Evolutionary conservation across 1,140 invertebrate genomes (phyloP).

Genomic region (Drosophila arizonae): DNA sequence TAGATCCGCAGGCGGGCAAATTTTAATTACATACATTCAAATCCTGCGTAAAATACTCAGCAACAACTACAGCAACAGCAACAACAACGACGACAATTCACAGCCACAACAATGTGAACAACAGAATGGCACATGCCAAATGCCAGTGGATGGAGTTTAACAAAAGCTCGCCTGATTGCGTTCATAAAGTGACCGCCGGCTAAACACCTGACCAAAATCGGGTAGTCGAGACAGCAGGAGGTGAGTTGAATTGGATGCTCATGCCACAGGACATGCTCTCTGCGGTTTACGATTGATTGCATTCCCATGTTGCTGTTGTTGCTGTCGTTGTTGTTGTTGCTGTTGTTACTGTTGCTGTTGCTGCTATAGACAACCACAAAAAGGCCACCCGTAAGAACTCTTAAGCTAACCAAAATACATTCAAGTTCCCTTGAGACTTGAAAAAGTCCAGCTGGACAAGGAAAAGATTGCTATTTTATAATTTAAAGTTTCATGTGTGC

Average conservation of each 20-base stretch:
- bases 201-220: conserved; percentile 64
- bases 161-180: conserved; percentile 68
- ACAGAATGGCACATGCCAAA: conserved; percentile 49
- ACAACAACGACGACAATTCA: conserved; percentile 3
- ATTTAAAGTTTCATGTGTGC: no score
- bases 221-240: not conserved
- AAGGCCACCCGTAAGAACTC: not conserved
- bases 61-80: conserved; percentile 19
- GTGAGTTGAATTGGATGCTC: conserved; percentile 1
- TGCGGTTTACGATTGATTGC: conserved; percentile 66
- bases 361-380: not conserved
- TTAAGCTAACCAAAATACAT: not conserved
- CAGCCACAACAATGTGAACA: conserved; percentile 31
- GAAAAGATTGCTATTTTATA: no score
- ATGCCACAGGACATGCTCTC: conserved; percentile 41
- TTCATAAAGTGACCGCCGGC: conserved; percentile 51
- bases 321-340: conserved; percentile 5
- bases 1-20: conserved; percentile 50
- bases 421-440: no score
- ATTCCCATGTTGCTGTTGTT: conserved; percentile 24
- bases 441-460: no score
- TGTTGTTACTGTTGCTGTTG: not conserved
- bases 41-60: conserved; percentile 35
- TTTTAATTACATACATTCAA: conserved; percentile 70
- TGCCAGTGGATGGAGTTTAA: conserved; percentile 20